phyloP scores from a whole-genome alignment of 2,113 vertebrate species.

The Platysteira castanea region DNA sequence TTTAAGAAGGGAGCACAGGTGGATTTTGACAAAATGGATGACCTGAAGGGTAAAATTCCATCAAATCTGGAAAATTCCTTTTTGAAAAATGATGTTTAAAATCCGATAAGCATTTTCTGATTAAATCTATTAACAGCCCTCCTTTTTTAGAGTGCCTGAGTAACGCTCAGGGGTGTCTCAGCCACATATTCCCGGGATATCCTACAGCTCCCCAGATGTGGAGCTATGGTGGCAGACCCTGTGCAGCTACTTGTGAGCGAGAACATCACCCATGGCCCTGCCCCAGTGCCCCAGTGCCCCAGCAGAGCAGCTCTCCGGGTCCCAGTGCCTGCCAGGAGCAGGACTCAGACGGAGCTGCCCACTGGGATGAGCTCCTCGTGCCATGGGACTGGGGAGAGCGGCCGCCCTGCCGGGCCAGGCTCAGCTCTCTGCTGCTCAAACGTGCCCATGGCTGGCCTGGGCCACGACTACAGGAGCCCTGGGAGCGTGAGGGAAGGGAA shows the following conservation, averaged over 20 bases:
- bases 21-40: background rate
- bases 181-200: rapidly evolving
- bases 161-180: background rate
- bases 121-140: background rate
- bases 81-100: background rate
- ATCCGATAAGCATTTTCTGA: background rate
- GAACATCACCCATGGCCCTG: background rate
- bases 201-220: background rate
- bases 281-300: background rate
- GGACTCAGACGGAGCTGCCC: background rate
- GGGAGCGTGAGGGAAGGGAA: background rate
- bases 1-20: background rate
- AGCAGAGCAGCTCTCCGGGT: background rate
- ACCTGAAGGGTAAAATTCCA: background rate
- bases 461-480: background rate
- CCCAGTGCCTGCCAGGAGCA: background rate
- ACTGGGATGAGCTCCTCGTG: background rate
- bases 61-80: background rate
- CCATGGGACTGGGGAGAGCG: rapidly evolving
- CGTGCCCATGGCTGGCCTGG: background rate
- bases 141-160: background rate
- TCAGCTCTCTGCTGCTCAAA: background rate
- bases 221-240: background rate
- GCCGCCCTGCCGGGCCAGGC: rapidly evolving
- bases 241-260: rapidly evolving